Base-by-base conservation (phyloP, 1,140 invertebrate species). In the Zaprionus gabonicus region DNA sequence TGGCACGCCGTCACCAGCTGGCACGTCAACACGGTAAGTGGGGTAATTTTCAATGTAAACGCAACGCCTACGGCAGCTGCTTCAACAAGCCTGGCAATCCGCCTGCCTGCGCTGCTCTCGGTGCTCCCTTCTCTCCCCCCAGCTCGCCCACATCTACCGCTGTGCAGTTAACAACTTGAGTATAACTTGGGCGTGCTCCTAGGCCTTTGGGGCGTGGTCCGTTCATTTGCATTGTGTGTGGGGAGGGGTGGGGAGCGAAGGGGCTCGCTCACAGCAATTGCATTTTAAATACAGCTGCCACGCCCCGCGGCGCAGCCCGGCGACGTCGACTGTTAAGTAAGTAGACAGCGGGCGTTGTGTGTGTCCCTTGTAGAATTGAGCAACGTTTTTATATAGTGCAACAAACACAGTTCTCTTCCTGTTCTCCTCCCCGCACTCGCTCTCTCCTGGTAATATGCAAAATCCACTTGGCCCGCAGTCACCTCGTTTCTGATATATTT, bases 11-110 rank as follows among this genome's bases (percentile, higher is more conserved):
- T 75, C 76, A 60, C 59, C 77, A 80, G 76, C 72, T 75, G 68
- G 49, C 65, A 76, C 72, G 71, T 85, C 82, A 80, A 87, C 83
- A 87, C 58, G 58, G 71, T 81, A 88, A 88, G 84, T 88, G 81
- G 84, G 84, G 84, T 88, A 88, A 88, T 88, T 88, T 83, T 88
- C 81, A 88, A 79, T 88, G 84, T 88, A 88, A 88, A 84, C 84
- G 85, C 71, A 76, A 76, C 84, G 84, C 84, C 84, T 83, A 62
- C 62, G 80, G 84, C 80, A 78, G 74, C 78, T 81, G 82, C 67
- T 77, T 67, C 57, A 57, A 71, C n/a, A 77, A 53, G 69, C 27
- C 62, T 46, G 59, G 67, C 65, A 67, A 41, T 46, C 23, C 49
- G 31, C 63, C 63, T 53, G 31, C 63, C 63, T 53, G 25, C n/a